A percentile compares a stretch with the other conserved stretches of the same genome.
Evolutionary conservation across 2,888 invertebrate genomes (phyloP).

Genomic region (Physocephala rufipes): DNA sequence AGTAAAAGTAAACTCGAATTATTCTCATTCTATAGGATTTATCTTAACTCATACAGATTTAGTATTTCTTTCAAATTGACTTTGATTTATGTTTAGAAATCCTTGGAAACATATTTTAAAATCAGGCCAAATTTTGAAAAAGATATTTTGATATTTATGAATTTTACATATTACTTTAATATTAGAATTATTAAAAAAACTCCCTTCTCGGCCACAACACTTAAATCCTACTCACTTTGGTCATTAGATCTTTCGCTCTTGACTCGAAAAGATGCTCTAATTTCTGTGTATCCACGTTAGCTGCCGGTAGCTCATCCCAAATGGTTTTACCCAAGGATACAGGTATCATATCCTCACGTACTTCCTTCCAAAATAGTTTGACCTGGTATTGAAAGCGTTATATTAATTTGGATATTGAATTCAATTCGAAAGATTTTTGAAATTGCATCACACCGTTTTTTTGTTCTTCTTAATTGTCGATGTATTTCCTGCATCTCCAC

Average conservation of each 20-base stretch:
- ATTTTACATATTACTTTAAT: neutral
- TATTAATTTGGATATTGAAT: neutral
- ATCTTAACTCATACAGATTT: too few species aligned
- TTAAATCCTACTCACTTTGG: constrained; percentile 76
- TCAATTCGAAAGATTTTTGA: neutral
- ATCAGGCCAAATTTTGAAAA: too few species aligned
- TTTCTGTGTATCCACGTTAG: constrained; percentile 89
- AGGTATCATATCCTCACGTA: constrained; percentile 73
- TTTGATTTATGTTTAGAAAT: too few species aligned
- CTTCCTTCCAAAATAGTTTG: constrained; percentile 98
- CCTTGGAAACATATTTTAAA: too few species aligned
- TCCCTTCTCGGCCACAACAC: neutral
- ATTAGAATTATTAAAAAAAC: neutral
- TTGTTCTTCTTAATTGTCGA: constrained; percentile 82
- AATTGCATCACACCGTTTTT: constrained; percentile 77
- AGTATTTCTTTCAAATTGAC: too few species aligned
- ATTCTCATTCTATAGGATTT: too few species aligned
- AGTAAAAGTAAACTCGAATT: too few species aligned
- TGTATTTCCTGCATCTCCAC: constrained; percentile 52
- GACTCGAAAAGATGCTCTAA: constrained; percentile 97
- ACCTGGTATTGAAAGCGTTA: constrained; percentile 52
- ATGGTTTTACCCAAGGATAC: constrained; percentile 77
- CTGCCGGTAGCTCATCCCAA: constrained; percentile 90
- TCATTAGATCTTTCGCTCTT: constrained; percentile 91
- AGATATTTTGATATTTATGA: neutral